Conservation (phyloP, 2,888 invertebrate genomes). For the Chesias legatella region DNA sequence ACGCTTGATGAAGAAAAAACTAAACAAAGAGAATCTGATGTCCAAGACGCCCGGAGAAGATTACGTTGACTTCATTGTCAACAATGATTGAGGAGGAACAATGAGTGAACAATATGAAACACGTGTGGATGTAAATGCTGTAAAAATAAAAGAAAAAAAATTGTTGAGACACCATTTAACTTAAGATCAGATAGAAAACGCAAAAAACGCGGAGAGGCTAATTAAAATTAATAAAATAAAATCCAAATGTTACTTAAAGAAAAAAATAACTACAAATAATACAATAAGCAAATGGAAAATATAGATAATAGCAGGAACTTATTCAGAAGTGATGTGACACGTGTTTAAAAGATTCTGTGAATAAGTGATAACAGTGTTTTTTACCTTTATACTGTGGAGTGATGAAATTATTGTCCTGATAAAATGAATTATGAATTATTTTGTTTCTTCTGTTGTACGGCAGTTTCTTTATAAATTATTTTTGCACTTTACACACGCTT, state of each 20-base stretch:
- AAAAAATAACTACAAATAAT: too few relatives aligned
- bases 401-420: constrained; percentile 9
- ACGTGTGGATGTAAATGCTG: background rate
- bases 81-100: constrained; percentile 51
- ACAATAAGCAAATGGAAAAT: background rate
- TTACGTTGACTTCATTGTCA: constrained; percentile 68
- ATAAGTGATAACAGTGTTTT: constrained; percentile 14
- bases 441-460: background rate
- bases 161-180: background rate
- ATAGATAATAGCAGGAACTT: background rate
- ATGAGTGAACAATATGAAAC: background rate
- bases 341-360: background rate
- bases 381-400: constrained; percentile 27
- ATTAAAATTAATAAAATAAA: too few relatives aligned
- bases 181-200: too few relatives aligned
- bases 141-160: too few relatives aligned
- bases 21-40: constrained; percentile 63
- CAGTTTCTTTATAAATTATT: background rate
- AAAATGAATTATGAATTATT: background rate
- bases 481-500: constrained; percentile 18
- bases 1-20: constrained; percentile 44
- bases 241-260: too few relatives aligned
- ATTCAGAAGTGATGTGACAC: background rate
- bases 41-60: constrained; percentile 50
- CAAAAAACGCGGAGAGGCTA: too few relatives aligned